Percentiles rank a stretch among this genome's conserved stretches.
Conservation (phyloP, 2,797 vertebrate species). For the Buceros bicornis region DNA sequence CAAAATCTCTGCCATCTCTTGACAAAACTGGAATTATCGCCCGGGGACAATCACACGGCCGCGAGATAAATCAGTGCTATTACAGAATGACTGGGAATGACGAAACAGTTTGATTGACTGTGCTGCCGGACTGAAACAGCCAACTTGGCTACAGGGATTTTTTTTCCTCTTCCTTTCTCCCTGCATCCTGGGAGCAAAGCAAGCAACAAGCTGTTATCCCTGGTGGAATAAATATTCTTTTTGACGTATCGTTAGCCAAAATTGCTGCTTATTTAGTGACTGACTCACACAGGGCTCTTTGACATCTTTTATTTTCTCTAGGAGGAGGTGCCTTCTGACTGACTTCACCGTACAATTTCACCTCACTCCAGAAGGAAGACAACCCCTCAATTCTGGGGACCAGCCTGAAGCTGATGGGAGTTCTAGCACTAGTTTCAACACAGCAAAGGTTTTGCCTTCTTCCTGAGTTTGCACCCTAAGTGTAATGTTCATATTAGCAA, state of each 20-base stretch:
- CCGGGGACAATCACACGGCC: constrained; percentile 20
- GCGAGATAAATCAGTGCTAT: constrained; percentile 15
- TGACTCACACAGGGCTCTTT: background rate
- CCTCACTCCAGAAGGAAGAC: background rate
- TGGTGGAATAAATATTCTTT: background rate
- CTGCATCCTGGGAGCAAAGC: background rate
- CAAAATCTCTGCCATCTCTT: constrained; percentile 33
- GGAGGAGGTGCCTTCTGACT: background rate
- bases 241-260: background rate
- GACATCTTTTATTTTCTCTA: background rate
- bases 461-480: background rate
- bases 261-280: background rate
- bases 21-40: constrained; percentile 45
- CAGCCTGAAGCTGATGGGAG: background rate
- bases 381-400: background rate
- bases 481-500: background rate
- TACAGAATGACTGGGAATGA: constrained; percentile 20
- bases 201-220: background rate
- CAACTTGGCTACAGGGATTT: background rate
- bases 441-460: background rate
- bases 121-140: constrained; percentile 16
- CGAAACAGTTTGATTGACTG: constrained; percentile 38
- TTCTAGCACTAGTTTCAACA: background rate
- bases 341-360: background rate
- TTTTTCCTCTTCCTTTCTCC: background rate